Conservation (phyloP, 2,888 invertebrate genomes). For the Catocala sponsa region DNA sequence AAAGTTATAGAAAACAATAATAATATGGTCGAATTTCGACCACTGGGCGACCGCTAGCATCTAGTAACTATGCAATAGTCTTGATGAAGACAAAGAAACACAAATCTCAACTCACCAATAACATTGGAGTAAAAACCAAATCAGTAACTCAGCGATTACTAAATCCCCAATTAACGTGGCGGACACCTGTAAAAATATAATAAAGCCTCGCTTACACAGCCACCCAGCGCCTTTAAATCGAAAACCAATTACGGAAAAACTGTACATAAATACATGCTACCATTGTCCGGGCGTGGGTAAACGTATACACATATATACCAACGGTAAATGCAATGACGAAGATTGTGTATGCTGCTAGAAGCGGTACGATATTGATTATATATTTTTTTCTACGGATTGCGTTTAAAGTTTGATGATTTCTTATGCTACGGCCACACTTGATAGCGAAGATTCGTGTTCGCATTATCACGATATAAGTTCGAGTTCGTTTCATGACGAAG, state of each 20-base stretch:
- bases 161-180: conserved; percentile 15
- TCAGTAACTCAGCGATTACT: conserved; percentile 6
- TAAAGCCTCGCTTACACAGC: conserved; percentile 49
- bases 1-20: no score
- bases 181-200: conserved; percentile 49
- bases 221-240: conserved; percentile 73
- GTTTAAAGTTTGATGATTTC: no score
- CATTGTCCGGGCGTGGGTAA: conserved; percentile 63
- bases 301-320: conserved; percentile 56
- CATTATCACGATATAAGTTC: no score
- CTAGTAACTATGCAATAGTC: no score
- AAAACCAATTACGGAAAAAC: conserved; percentile 86
- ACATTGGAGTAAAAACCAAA: not conserved
- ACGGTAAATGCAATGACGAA: conserved; percentile 42
- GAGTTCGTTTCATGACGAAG: no score
- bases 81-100: no score
- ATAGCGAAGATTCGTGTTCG: no score
- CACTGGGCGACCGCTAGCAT: no score
- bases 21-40: no score
- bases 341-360: conserved; percentile 38
- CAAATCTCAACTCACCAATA: no score
- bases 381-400: not conserved
- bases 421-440: no score
- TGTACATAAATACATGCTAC: conserved; percentile 70
- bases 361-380: not conserved